Evolutionary conservation across 2,113 vertebrate genomes (phyloP).

Genomic region (Hylia prasina): DNA sequence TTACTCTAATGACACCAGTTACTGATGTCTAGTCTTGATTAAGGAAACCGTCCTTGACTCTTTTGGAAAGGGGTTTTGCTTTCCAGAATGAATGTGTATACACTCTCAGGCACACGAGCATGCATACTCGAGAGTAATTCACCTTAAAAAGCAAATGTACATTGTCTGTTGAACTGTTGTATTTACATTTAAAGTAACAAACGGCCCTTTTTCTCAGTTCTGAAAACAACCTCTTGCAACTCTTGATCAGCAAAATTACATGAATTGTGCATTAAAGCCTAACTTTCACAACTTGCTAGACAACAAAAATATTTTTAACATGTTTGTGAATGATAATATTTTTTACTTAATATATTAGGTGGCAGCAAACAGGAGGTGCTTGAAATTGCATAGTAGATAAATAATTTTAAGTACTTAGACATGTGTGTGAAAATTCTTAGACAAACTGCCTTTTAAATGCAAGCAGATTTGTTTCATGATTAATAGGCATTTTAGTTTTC

Average conservation of each 20-base stretch:
- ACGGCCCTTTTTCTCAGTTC: not conserved
- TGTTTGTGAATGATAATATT: not conserved
- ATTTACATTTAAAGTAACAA: not conserved
- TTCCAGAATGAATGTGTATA: not conserved
- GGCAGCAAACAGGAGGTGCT: not conserved
- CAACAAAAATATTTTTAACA: not conserved
- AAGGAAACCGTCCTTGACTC: not conserved
- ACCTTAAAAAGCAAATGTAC: not conserved
- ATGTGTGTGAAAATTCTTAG: not conserved
- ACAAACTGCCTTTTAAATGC: not conserved
- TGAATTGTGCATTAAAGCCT: not conserved
- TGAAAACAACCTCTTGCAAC: not conserved
- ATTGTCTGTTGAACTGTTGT: not conserved
- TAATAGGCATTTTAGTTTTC: not conserved
- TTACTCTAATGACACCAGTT: not conserved
- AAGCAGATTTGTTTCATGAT: not conserved
- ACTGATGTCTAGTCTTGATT: not conserved
- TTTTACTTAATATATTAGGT: not conserved
- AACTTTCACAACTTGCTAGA: not conserved
- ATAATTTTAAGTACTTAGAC: not conserved
- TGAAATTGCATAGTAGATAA: not conserved
- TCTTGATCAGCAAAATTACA: not conserved
- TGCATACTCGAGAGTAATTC: not conserved
- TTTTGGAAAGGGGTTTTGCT: not conserved
- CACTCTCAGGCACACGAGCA: fast-evolving